Conservation (phyloP, 2,113 vertebrate species). For the Cygnus atratus region DNA sequence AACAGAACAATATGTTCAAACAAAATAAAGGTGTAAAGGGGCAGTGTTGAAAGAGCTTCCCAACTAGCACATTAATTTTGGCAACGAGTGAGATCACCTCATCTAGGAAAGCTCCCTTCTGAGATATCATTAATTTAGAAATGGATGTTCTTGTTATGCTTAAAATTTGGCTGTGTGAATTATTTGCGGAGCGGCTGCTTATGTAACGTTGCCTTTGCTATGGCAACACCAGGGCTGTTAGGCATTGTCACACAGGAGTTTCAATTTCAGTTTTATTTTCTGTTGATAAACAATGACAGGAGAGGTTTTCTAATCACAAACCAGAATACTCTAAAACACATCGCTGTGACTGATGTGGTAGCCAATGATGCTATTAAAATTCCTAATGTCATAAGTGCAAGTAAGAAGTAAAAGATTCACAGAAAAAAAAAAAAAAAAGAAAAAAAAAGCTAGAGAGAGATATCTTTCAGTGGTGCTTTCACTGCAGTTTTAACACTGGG, state of each 20-base stretch:
- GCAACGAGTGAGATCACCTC: background rate
- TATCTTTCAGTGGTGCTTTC: background rate
- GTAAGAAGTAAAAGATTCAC: background rate
- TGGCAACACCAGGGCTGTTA: constrained; percentile 31
- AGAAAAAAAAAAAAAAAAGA: background rate
- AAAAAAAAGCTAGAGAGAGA: background rate
- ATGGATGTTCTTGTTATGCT: background rate
- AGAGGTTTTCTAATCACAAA: constrained; percentile 39
- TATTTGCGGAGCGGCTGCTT: constrained; percentile 45
- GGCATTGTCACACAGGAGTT: constrained; percentile 44
- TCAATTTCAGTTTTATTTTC: constrained; percentile 35
- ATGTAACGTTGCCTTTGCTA: constrained; percentile 47
- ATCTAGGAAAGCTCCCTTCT: background rate
- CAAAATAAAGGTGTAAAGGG: constrained; percentile 63
- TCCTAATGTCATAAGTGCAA: background rate
- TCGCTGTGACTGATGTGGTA: background rate
- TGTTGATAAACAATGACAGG: constrained; percentile 44
- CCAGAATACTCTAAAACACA: background rate
- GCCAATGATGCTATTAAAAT: background rate
- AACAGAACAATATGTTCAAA: constrained; percentile 72
- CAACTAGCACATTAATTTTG: background rate
- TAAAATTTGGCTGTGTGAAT: constrained; percentile 40
- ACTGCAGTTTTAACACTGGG: background rate
- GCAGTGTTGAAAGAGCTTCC: constrained; percentile 39
- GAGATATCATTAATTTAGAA: constrained; percentile 10